Evolutionary conservation across 1,140 invertebrate species (phyloP).

Genomic region (Cherax quadricarinatus): DNA sequence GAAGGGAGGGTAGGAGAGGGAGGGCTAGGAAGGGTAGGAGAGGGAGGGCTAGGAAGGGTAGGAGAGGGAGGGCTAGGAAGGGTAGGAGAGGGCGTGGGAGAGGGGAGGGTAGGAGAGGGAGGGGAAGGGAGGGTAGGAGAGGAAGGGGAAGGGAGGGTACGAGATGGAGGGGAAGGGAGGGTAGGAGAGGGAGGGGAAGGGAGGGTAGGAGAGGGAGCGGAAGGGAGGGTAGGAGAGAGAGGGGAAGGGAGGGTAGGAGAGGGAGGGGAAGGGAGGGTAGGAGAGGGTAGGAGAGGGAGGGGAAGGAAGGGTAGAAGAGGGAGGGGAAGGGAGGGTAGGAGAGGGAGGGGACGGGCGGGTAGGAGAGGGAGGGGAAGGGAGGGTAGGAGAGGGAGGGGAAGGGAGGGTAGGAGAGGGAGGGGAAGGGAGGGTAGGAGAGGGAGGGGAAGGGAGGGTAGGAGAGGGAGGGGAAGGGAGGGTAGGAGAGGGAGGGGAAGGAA

Average conservation of each 20-base stretch:
- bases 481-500: background rate
- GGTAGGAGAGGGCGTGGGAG: background rate
- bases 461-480: background rate
- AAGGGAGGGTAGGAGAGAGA: background rate
- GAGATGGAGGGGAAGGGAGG: background rate
- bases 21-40: background rate
- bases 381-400: too few relatives aligned
- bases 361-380: too few relatives aligned
- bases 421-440: background rate
- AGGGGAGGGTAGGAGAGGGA: too few relatives aligned
- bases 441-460: background rate
- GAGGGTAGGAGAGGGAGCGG: too few relatives aligned
- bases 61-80: background rate
- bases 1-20: background rate
- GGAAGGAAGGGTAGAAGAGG: too few relatives aligned
- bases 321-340: too few relatives aligned
- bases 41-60: too few relatives aligned
- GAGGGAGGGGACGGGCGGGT: background rate
- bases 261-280: too few relatives aligned
- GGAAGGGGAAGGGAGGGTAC: background rate
- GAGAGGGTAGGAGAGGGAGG: too few relatives aligned
- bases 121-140: background rate
- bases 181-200: too few relatives aligned
- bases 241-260: background rate
- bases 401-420: too few relatives aligned